Evolutionary conservation across 2,888 invertebrate genomes (phyloP), one percentile per base, ranked within the genome.

Genomic region (Eristalis arbustorum): DNA sequence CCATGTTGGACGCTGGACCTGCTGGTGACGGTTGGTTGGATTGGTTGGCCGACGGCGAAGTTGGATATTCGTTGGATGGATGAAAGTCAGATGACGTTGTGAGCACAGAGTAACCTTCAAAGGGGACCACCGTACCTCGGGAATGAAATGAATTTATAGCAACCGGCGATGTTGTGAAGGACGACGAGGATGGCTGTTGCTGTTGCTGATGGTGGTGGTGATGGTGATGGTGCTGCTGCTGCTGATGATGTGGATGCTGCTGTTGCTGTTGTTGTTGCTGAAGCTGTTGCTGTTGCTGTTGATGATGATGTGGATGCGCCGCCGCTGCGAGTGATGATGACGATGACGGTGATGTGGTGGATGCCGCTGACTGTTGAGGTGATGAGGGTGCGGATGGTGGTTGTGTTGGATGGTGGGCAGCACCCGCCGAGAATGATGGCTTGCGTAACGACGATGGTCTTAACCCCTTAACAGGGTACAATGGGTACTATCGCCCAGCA

Each of bases 401-500:
- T 89, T 92, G 67, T 81, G 88, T 84, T 72, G 88, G 77, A 74
- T 83, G 82, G 91, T 88, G 91, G 90, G 88, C 90, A 89, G 90
- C 90, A 90, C 89, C 91, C 89, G 90, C 91, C 89, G 90, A 88
- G 89, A 90, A 91, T 89, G 91, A 91, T 90, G 91, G 91, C 90
- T 92, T 92, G 82, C 92, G 92, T 89, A 91, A 90, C 89, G 92
- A 91, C 90, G 92, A 90, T 91, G 92, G 91, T 91, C 92, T 92
- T 90, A 92, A 91, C 91, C 93, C 92, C 91, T 93, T 92, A 89
- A 91, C 92, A 91, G 93, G 93, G 92, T 93, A 91, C 90, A 92
- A 92, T 91, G 92, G 92, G 91, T 93, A 93, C 92, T 93, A 93
- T 92, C 92, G 92, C 89, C 93, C 92, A 90, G 92, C 92, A 91